Evolutionary conservation across 2,888 invertebrate genomes (phyloP).

Genomic region (Drosophila kokeensis): DNA sequence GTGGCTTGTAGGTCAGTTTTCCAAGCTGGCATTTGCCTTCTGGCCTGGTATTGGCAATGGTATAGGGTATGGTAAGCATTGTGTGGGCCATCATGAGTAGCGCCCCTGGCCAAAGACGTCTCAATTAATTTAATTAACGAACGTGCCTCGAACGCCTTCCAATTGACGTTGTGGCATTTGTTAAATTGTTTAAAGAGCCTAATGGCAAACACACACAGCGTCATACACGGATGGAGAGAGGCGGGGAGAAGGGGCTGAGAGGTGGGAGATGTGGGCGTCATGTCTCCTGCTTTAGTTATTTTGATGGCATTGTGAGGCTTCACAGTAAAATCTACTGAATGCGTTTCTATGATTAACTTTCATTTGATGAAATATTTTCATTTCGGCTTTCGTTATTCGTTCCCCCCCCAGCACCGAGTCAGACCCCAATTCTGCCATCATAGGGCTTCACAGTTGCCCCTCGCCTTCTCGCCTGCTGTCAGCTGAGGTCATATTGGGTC

Average conservation of each 20-base stretch:
- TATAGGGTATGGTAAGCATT: background rate
- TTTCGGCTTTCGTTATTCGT: constrained; percentile 51
- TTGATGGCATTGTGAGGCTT: constrained; percentile 63
- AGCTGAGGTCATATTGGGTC: constrained; percentile 49
- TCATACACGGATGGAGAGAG: background rate
- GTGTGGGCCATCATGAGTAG: constrained; percentile 23
- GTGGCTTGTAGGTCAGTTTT: constrained; percentile 54
- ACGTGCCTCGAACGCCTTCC: constrained; percentile 63
- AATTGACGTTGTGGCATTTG: constrained; percentile 61
- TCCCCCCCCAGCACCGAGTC: background rate
- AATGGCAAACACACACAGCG: constrained; percentile 2
- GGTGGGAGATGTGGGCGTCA: constrained; percentile 43
- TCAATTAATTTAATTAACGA: constrained; percentile 68
- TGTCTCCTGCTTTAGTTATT: constrained; percentile 57
- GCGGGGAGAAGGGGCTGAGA: background rate
- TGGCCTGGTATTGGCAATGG: constrained; percentile 5
- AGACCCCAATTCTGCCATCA: constrained; percentile 10
- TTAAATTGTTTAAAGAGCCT: constrained; percentile 67
- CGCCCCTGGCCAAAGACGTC: constrained; percentile 42
- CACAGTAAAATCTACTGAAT: constrained; percentile 66
- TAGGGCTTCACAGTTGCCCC: constrained; percentile 48
- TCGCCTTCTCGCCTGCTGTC: constrained; percentile 29
- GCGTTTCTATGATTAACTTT: constrained; percentile 70
- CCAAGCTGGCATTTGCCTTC: constrained; percentile 25
- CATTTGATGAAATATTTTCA: constrained; percentile 73